These are phyloP conservation scores for Noctua janthe DNA, from an alignment of 2,888 invertebrate genomes.

Conservation along the genomic window DNA sequence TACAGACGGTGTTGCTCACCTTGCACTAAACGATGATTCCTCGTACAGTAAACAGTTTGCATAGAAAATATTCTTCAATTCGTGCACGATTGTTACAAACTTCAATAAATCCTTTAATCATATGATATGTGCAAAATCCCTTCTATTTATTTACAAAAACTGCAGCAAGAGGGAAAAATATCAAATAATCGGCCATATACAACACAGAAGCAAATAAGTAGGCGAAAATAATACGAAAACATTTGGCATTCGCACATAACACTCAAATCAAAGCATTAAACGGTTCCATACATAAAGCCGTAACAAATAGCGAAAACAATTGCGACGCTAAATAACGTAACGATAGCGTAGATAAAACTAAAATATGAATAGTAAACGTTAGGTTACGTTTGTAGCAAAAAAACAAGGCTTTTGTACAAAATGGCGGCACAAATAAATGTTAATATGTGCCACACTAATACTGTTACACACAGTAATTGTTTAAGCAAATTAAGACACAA, in stretches of 20 bases:
- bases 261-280: conserved; percentile 47
- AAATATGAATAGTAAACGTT: conserved; percentile 55
- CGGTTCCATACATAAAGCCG: conserved; percentile 40
- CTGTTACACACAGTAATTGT: conserved; percentile 44
- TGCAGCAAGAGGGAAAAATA: background rate
- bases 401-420: conserved; percentile 47
- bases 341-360: conserved; percentile 49
- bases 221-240: conserved; percentile 42
- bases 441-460: conserved; percentile 49
- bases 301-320: conserved; percentile 47
- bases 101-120: background rate
- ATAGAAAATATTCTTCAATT: background rate
- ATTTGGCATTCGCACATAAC: conserved; percentile 26
- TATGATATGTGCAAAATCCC: background rate
- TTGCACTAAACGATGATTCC: background rate
- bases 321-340: conserved; percentile 37
- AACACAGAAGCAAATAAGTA: conserved; percentile 24
- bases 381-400: conserved; percentile 30
- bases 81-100: background rate
- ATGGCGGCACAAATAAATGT: conserved; percentile 51
- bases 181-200: background rate
- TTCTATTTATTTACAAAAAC: background rate
- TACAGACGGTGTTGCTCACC: conserved; percentile 2
- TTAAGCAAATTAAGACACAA: conserved; percentile 52
- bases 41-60: background rate